Evolutionary conservation across 2,113 vertebrate genomes (phyloP), one percentile per base, ranked within the genome.

Genomic region (Thryonomys swinderianus): DNA sequence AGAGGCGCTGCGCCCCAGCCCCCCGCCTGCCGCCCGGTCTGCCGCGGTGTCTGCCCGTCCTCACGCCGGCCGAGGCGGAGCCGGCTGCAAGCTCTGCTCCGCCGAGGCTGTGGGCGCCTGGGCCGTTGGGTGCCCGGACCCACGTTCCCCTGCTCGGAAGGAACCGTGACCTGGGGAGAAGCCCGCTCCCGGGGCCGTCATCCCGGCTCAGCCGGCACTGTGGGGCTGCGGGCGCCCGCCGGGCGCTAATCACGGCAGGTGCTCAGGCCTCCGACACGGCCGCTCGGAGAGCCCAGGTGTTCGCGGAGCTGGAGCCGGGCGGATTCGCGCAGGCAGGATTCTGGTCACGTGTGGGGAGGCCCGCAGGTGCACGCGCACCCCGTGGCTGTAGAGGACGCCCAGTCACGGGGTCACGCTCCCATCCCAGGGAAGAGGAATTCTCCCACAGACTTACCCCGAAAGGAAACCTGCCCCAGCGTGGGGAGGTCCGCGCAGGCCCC

Each of bases 341-440:
- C 42, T 23, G 25, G 93, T 25, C 78, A 90, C 18, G 87, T 73
- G 84, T 48, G 95, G 85, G 57, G 93, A 37, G 95, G 73, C 84
- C 57, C 53, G 94, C 96, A 97, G 97, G 96, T 95, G 95, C 88
- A 64, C 92, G 84, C 5, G 3, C 95, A 71, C 45, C 55, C 67
- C 61, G 57, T 57, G 92, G 88, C 66, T 85, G 61, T 82, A 55
- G 69, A n/a, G 90, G 92, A 79, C 62, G 2, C 79, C 73, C 95
- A 93, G 95, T 74, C 90, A 91, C 48, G 34, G 92, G 97, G 94
- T 96, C 97, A 96, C 95, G 80, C 95, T 97, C 95, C 85, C 87
- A 12, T 85, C 85, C 51, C 88, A 23, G 53, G 82, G 62, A 95
- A 86, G 85, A 92, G 91, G 96, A 92, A 96, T 96, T 95, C 97